These are phyloP conservation scores for Drosophila kurseongensis DNA, from an alignment of 1,140 invertebrate species.

Conservation along the genomic window DNA sequence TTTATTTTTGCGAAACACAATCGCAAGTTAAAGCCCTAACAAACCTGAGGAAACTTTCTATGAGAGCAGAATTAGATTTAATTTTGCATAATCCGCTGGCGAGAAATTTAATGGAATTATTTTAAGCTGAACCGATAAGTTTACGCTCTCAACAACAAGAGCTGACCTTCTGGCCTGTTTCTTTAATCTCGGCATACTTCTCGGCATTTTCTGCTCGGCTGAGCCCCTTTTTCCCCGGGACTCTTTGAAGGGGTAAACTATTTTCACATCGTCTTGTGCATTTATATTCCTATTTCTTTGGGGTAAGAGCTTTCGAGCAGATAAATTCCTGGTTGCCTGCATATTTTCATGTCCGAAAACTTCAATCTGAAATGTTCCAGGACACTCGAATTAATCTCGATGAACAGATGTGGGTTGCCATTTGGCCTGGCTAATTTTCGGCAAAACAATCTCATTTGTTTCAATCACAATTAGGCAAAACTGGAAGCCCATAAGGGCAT, in stretches of 20 bases:
- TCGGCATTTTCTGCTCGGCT: slow-evolving; percentile 9
- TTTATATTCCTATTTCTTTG: slow-evolving; percentile 14
- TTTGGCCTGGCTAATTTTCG: slow-evolving; percentile 19
- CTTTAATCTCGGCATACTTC: slow-evolving; percentile 17
- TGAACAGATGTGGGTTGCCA: slow-evolving; percentile 16
- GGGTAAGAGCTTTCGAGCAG: not conserved
- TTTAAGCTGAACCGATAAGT: slow-evolving; percentile 24
- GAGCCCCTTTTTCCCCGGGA: not conserved
- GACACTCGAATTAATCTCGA: slow-evolving; percentile 19
- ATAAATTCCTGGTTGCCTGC: slow-evolving; percentile 20
- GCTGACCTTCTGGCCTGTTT: slow-evolving; percentile 13
- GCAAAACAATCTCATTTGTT: slow-evolving; percentile 28
- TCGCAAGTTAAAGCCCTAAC: slow-evolving; percentile 1
- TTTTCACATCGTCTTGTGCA: slow-evolving; percentile 23
- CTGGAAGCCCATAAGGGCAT: slow-evolving; percentile 26
- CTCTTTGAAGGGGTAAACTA: slow-evolving; percentile 22
- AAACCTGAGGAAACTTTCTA: not conserved
- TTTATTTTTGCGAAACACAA: not conserved
- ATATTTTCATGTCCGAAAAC: slow-evolving; percentile 35
- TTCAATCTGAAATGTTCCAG: slow-evolving; percentile 18
- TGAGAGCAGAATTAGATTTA: slow-evolving; percentile 1
- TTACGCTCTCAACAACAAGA: not conserved
- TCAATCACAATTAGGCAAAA: slow-evolving; percentile 49
- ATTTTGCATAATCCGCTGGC: slow-evolving; percentile 23
- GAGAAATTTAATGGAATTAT: slow-evolving; percentile 20